These are phyloP conservation scores for Dynastes grantii DNA, from an alignment of 2,888 invertebrate genomes.

Conservation along the genomic window DNA sequence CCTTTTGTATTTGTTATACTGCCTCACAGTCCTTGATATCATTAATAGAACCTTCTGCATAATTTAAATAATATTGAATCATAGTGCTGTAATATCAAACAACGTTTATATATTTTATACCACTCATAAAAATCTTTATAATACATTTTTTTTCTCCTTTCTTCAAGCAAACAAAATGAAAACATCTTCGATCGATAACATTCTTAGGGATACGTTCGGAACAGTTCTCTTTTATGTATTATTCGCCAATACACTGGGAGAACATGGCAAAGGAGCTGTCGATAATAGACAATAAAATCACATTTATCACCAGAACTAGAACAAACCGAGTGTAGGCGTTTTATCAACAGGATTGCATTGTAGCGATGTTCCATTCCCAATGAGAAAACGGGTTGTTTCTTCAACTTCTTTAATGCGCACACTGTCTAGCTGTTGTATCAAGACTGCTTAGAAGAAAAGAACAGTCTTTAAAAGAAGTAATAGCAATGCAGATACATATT, in stretches of 20 bases:
- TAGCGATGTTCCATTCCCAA: background rate
- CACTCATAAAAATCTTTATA: too few species aligned
- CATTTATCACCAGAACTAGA: constrained; percentile 22
- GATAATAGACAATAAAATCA: constrained; percentile 22
- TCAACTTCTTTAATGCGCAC: background rate
- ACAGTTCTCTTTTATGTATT: background rate
- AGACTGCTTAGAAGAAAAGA: too few species aligned
- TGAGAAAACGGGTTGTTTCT: background rate
- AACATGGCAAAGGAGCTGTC: constrained; percentile 17
- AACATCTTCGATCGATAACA: background rate
- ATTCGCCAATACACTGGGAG: constrained; percentile 2
- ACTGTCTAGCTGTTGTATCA: background rate
- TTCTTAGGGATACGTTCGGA: background rate
- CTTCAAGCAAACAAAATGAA: background rate
- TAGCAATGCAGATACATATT: too few species aligned
- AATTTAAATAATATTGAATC: too few species aligned
- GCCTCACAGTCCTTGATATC: too few species aligned
- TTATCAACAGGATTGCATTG: constrained; percentile 16
- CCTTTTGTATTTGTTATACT: too few species aligned
- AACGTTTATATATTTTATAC: too few species aligned
- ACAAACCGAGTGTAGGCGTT: constrained; percentile 17
- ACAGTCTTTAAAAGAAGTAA: too few species aligned
- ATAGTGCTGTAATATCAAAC: too few species aligned
- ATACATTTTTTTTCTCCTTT: background rate
- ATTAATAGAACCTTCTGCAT: too few species aligned